Conservation (phyloP, 2,797 vertebrate species). For the Pangasius djambal region DNA sequence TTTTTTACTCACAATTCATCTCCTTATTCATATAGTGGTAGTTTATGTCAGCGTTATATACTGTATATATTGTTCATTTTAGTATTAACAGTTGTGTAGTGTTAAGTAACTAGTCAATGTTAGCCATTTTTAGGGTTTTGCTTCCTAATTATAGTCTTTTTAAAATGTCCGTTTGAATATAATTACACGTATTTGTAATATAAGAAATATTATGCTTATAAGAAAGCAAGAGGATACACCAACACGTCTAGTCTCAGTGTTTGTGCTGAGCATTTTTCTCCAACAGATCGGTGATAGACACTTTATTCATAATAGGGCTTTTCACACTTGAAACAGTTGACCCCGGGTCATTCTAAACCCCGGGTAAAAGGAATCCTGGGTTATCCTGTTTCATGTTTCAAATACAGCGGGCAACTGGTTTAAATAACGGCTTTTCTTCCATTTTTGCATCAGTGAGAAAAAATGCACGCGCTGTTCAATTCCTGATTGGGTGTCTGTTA, state of each 20-base stretch:
- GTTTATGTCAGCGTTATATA: neutral
- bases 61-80: neutral
- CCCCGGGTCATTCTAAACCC: no score
- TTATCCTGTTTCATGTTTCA: no score
- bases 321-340: no score
- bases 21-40: neutral
- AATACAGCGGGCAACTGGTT: no score
- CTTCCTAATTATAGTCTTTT: conserved; percentile 1
- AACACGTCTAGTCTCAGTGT: neutral
- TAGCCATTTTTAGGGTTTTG: neutral
- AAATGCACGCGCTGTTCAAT: no score
- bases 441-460: no score
- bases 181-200: neutral
- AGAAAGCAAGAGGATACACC: neutral
- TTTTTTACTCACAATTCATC: neutral
- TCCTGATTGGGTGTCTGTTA: no score
- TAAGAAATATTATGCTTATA: neutral
- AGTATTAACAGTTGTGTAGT: neutral
- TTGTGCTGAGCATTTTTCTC: neutral
- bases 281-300: neutral
- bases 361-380: no score
- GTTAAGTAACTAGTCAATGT: neutral
- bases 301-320: neutral
- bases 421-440: no score
- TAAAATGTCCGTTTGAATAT: neutral